Evolutionary conservation across 1,140 invertebrate species (phyloP), one percentile per base, ranked within the genome.

Genomic region (Chrysopa pallens): DNA sequence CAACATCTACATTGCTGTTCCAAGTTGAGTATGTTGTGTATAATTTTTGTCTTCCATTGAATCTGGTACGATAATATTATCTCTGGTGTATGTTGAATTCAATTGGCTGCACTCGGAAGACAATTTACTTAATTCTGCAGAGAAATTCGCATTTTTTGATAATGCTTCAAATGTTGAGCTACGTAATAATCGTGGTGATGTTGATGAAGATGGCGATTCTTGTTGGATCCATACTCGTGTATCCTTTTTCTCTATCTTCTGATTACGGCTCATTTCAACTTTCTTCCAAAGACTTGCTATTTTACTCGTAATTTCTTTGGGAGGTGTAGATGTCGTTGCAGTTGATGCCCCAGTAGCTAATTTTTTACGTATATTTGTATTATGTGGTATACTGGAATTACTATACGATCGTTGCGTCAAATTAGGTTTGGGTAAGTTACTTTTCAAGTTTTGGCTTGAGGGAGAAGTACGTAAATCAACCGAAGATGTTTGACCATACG

Each of bases 251-350:
- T 65, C 56, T 1, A 50, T 59, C 29, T 70, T 66, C 45, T 72
- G 70, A 41, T 68, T 75, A 37, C 76, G 78, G n/a, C 62, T 75
- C 29, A 85, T 76, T 52, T 87, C 83, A 2, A 82, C 80, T 51
- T 74, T 80, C 50, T 87, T 91, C 87, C 87, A 91, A 9, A 93
- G 65, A 53, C 72, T 83, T 1, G 87, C 84, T 35, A 92, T 89
- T 57, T 87, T 88, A 58, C 86, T 90, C 2, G 81, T 76, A 1
- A 84, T 76, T 46, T 84, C 79, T 52, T 80, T 80, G 9, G 74
- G 65, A 5, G 60, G 52, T 4, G 8, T 6, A 4, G 8, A 4
- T 17, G 61, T 61, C 17, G 63, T 63, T 29, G 63, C 56, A 23
- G 17, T 23, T 23, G 17, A 3, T 23, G 5, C 17, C 17, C 17